Evolutionary conservation across 1,140 invertebrate species (phyloP).

Genomic region (Meloidogyne exigua): DNA sequence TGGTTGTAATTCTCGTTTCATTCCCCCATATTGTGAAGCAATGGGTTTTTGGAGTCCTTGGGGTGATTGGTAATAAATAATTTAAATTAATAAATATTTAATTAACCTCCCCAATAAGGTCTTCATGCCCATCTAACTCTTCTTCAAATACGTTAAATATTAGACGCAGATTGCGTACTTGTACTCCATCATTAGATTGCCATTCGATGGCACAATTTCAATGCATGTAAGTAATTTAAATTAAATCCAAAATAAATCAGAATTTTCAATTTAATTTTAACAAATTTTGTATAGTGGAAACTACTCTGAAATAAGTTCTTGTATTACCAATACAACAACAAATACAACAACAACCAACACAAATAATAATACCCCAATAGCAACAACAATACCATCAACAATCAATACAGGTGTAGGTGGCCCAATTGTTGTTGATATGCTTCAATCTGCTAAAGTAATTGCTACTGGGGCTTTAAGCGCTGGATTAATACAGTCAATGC

Average conservation of each 20-base stretch:
- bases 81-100: not conserved
- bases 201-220: not conserved
- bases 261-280: not conserved
- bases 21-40: not conserved
- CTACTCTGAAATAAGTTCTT: constrained; percentile 9
- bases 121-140: not conserved
- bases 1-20: not conserved
- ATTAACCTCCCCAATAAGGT: not conserved
- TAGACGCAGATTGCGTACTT: constrained; percentile 12
- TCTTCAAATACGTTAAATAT: not conserved
- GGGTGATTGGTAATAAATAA: constrained; percentile 15
- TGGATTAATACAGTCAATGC: constrained; percentile 20
- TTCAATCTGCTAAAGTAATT: constrained; percentile 1
- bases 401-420: constrained; percentile 4
- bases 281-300: not conserved
- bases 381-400: not conserved
- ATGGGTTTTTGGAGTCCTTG: constrained; percentile 13
- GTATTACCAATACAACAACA: not conserved
- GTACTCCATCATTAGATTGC: not conserved
- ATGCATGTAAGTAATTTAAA: not conserved
- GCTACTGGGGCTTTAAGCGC: constrained; percentile 10
- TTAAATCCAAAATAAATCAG: no score
- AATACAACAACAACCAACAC: not conserved
- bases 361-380: not conserved
- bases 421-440: constrained; percentile 6